Percentiles rank a stretch among this genome's conserved stretches.
These are phyloP conservation scores for Metalampra italica DNA, from an alignment of 2,888 invertebrate species.

Conservation along the genomic window DNA sequence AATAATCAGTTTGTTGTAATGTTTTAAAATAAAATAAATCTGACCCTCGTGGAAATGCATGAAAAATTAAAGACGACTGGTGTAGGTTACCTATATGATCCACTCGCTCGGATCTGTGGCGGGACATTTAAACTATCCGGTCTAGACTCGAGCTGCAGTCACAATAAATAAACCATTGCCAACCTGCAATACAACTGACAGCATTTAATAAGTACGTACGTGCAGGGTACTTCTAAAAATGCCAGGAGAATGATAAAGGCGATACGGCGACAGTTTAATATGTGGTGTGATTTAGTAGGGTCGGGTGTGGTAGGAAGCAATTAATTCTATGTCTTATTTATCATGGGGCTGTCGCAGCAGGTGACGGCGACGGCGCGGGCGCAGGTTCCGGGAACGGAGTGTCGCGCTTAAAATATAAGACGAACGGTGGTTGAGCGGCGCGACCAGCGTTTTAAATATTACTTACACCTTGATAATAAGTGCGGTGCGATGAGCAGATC, in stretches of 20 bases:
- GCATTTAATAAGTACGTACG: slow-evolving; percentile 35
- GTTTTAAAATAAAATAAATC: too few relatives aligned
- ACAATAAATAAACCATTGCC: slow-evolving; percentile 52
- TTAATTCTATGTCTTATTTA: slow-evolving; percentile 70
- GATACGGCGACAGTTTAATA: slow-evolving; percentile 57
- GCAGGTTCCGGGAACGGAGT: slow-evolving; percentile 8
- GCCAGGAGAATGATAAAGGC: slow-evolving; percentile 40
- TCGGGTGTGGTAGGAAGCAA: slow-evolving; percentile 64
- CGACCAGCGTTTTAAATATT: slow-evolving; percentile 14
- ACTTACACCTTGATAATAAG: background rate
- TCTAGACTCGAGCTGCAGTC: background rate
- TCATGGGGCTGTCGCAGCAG: slow-evolving; percentile 66
- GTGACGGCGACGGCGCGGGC: slow-evolving; percentile 47
- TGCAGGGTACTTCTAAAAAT: slow-evolving; percentile 20
- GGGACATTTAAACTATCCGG: slow-evolving; percentile 1
- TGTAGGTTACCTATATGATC: background rate
- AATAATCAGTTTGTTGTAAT: too few relatives aligned
- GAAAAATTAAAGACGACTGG: background rate
- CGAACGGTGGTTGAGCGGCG: slow-evolving; percentile 18
- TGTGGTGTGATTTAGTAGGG: slow-evolving; percentile 54
- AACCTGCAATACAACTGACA: slow-evolving; percentile 51
- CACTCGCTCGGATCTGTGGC: background rate
- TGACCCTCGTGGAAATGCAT: background rate
- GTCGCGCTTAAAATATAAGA: slow-evolving; percentile 6
- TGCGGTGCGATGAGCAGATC: too few relatives aligned